phyloP scores from a whole-genome alignment of 2,888 invertebrate species.

The Idaea aversata region DNA sequence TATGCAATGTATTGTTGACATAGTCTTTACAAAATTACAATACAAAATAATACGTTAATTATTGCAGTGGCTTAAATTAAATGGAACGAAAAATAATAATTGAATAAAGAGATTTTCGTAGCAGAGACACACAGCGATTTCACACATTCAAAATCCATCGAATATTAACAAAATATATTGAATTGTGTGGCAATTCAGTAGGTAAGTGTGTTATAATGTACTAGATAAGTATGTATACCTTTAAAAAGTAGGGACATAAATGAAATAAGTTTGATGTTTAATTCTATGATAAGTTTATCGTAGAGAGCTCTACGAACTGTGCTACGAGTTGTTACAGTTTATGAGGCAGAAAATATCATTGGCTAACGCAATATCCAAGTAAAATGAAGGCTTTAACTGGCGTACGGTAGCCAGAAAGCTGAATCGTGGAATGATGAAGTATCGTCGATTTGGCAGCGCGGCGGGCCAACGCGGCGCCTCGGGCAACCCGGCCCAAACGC shows the following conservation, averaged over 20 bases:
- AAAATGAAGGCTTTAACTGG: slow-evolving; percentile 57
- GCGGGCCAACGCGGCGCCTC: slow-evolving; percentile 62
- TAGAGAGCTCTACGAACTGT: slow-evolving; percentile 25
- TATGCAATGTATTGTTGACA: not conserved
- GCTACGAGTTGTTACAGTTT: slow-evolving; percentile 27
- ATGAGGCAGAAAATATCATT: slow-evolving; percentile 61
- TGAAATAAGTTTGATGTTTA: not conserved
- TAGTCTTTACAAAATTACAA: not conserved
- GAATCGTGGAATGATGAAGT: slow-evolving; percentile 60
- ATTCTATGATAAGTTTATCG: slow-evolving; percentile 4
- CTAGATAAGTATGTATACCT: no score
- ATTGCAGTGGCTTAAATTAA: not conserved
- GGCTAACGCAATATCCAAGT: slow-evolving; percentile 51
- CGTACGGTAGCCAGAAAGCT: slow-evolving; percentile 64
- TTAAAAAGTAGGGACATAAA: no score
- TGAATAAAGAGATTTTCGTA: no score
- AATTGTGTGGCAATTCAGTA: not conserved
- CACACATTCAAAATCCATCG: not conserved
- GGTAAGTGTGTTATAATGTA: not conserved
- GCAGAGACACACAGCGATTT: no score
- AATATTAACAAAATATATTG: not conserved
- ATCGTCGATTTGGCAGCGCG: slow-evolving; percentile 67
- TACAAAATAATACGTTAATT: not conserved
- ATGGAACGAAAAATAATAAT: not conserved
- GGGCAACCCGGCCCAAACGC: slow-evolving; percentile 43